Conservation (phyloP, 2,888 invertebrate species). For the Hirtodrosophila histrioides region DNA sequence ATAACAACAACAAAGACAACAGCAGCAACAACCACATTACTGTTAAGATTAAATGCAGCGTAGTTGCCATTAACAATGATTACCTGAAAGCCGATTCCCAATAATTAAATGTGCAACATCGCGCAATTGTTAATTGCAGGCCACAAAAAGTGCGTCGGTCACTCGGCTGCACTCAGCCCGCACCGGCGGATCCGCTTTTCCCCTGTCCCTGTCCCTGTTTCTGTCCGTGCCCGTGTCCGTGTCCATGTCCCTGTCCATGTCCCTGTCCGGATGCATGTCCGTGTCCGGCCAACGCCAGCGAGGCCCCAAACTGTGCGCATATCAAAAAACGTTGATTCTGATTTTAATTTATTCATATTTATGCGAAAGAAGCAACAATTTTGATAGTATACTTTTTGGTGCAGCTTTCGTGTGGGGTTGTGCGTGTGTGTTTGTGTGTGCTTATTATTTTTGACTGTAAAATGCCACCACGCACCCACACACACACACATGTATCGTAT, state of each 20-base stretch:
- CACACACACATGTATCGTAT: no score
- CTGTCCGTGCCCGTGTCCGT: constrained; percentile 1
- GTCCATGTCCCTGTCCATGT: constrained; percentile 25
- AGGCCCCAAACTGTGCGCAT: constrained; percentile 45
- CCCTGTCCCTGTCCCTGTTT: constrained; percentile 1
- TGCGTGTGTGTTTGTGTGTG: background rate
- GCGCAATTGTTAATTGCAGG: constrained; percentile 78
- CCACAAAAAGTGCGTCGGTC: constrained; percentile 66
- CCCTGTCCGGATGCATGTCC: constrained; percentile 24
- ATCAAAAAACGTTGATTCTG: constrained; percentile 75
- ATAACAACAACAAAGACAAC: constrained; percentile 9
- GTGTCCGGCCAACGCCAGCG: constrained; percentile 18
- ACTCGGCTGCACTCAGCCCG: constrained; percentile 1
- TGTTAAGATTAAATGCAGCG: constrained; percentile 75
- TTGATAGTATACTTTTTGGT: constrained; percentile 63
- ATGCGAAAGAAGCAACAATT: constrained; percentile 76
- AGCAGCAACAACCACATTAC: constrained; percentile 34
- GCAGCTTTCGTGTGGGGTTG: constrained; percentile 32
- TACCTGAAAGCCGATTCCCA: constrained; percentile 81
- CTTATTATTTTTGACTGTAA: constrained; percentile 56
- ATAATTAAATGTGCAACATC: constrained; percentile 80
- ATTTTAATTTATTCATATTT: constrained; percentile 79
- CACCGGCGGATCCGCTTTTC: constrained; percentile 16
- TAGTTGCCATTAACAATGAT: constrained; percentile 80
- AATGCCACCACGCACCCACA: constrained; percentile 6